Evolutionary conservation across 2,797 vertebrate species (phyloP).

Genomic region (Sebastes iracundus): DNA sequence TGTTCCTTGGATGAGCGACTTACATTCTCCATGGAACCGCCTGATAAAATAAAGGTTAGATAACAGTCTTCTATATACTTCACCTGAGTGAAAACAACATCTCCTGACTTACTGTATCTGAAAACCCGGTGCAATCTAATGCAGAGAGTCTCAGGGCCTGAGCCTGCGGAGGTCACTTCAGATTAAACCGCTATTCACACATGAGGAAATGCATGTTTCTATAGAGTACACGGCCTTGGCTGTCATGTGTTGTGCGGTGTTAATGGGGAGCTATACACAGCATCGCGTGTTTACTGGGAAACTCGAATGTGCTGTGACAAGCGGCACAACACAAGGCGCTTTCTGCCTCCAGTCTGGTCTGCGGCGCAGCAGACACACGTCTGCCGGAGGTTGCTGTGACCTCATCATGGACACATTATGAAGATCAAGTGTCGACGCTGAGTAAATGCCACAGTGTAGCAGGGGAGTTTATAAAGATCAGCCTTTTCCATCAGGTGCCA

Average conservation of each 20-base stretch:
- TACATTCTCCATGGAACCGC: background rate
- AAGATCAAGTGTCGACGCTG: constrained; percentile 66
- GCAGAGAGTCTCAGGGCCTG: background rate
- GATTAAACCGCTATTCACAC: constrained; percentile 17
- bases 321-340: background rate
- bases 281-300: background rate
- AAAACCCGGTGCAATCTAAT: background rate
- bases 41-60: constrained; percentile 21
- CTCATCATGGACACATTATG: constrained; percentile 69
- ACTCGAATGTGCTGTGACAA: constrained; percentile 25
- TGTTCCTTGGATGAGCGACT: background rate
- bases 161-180: background rate
- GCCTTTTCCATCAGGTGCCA: constrained; percentile 55
- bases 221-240: background rate
- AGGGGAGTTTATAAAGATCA: constrained; percentile 70
- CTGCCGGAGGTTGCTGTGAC: constrained; percentile 47
- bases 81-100: background rate
- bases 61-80: background rate
- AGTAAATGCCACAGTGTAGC: constrained; percentile 72
- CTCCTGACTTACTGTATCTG: background rate
- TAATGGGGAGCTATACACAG: constrained; percentile 5
- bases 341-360: background rate
- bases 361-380: background rate
- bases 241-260: background rate
- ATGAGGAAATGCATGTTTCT: background rate